Evolutionary conservation across 2,113 vertebrate genomes (phyloP), one percentile per base, ranked within the genome.

Genomic region (Albula goreensis): DNA sequence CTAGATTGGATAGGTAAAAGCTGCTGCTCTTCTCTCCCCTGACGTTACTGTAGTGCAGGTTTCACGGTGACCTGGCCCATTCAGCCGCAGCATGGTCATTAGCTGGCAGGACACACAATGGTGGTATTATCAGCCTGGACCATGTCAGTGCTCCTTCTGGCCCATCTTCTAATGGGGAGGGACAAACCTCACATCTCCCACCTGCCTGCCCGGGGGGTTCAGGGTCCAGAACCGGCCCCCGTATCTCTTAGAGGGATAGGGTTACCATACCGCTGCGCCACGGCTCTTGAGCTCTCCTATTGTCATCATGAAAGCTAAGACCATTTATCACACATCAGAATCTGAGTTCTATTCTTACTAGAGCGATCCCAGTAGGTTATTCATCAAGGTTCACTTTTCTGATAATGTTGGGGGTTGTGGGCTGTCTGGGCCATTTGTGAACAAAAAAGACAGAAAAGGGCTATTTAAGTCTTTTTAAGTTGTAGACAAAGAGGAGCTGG

Each of bases 121-220:
- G 17, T 4, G 31, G 9, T 22, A 82, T 86, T 83, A 86, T 53
- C 50, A 82, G n/a, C 81, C 57, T 15, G 50, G 63, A n/a, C 66
- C 19, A 51, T 22, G 25, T 51, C 25, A 78, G 50, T 52, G 86
- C 70, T 48, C 50, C 81, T 6, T 60, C 41, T 9, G 52, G 8
- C 50, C 25, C 51, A 8, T 41, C 50, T 57, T n/a, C 81, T 31
- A 12, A 15, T 10, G 56, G 56, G 56, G 56, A 15, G 81, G 53
- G 56, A 25, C 11, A 52, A 22, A 4, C 25, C 25, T 15, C 53
- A 48, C n/a, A 63, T 49, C 31, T 83, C 53, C 4, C 81, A 83
- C 56, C 81, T 83, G 81, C 41, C 56, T 52, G 12, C 70, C 70
- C 31, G n/a, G n/a, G n/a, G 13, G 57, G 56, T 22, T 81, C 51